A percentile compares a stretch with the other conserved stretches of the same genome.
Evolutionary conservation across 2,888 invertebrate genomes (phyloP).

Genomic region (Allolobophora icterica): DNA sequence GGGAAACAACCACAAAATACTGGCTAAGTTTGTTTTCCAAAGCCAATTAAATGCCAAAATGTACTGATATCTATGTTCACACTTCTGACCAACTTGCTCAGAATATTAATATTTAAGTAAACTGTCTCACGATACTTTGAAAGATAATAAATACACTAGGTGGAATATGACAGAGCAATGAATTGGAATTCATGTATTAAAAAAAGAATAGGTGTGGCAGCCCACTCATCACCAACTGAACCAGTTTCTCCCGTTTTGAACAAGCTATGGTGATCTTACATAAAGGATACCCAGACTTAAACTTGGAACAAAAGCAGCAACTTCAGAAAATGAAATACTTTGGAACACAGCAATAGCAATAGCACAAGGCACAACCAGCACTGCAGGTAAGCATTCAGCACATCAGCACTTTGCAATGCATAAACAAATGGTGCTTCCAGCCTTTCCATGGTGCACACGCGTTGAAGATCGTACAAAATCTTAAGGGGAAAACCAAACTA

Average conservation of each 20-base stretch:
- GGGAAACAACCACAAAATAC: not conserved
- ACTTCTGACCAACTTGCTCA: not conserved
- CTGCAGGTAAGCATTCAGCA: not conserved
- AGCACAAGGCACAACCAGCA: not conserved
- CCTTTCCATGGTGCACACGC: not conserved
- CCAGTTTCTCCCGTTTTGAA: not conserved
- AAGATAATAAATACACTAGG: not conserved
- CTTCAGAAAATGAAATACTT: not conserved
- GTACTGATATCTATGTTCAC: not conserved
- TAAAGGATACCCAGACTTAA: not conserved
- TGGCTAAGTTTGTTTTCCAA: not conserved
- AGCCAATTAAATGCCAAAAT: not conserved
- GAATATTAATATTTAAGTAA: not conserved
- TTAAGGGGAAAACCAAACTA: not conserved
- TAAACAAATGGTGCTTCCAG: not conserved
- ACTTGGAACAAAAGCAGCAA: not conserved
- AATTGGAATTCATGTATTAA: not conserved
- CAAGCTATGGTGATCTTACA: not conserved
- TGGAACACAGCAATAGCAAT: not conserved
- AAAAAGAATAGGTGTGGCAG: not conserved
- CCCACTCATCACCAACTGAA: not conserved
- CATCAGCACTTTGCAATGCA: not conserved
- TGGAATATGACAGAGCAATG: not conserved
- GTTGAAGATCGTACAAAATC: not conserved
- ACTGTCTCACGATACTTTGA: not conserved